Evolutionary conservation across 2,113 vertebrate genomes (phyloP), one percentile per base, ranked within the genome.

Genomic region (Riparia riparia): DNA sequence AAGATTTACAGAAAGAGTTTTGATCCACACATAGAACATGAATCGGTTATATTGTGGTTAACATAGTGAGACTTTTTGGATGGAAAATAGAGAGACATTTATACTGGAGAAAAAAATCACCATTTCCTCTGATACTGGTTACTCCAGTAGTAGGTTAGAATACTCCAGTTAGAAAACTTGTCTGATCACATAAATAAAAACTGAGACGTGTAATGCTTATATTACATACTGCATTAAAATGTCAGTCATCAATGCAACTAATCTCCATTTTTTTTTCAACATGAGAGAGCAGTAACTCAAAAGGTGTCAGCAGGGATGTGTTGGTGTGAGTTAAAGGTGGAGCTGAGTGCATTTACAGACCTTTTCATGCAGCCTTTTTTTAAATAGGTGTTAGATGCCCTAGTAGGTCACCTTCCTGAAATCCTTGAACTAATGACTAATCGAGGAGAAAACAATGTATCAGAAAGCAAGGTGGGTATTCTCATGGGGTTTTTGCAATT

Each of bases 351-450:
- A 54, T 77, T 80, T 89, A 71, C 39, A 90, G 84, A 73, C 17
- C 6, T 90, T 92, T 96, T 81, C 54, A 91, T 68, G 28, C 12
- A 86, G 15, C 56, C 47, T 98, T 65, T 97, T 82, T 96, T 71
- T 96, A 97, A 96, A 95, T 94, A 99, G 99, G 99, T 99, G 25
- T 95, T 99, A 97, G 99, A 99, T 92, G 98, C 99, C 57, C 95
- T 99, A 56, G 97, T 99, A 98, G 98, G 98, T 97, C 98, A 99
- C 90, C 98, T 99, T 89, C 99, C 99, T 90, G 99, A 99, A 97
- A 99, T 99, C 90, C 97, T 99, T 86, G 99, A 99, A 93, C 97
- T 98, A 26, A 98, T 99, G 96, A 97, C 98, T 65, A 98, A 98
- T 58, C 97, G 98, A 95, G 98, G 98, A 93, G 99, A 99, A 84